Percentiles rank a stretch among this genome's conserved stretches.
phyloP scores from a whole-genome alignment of 2,888 invertebrate species.

The Pomacea canaliculata region DNA sequence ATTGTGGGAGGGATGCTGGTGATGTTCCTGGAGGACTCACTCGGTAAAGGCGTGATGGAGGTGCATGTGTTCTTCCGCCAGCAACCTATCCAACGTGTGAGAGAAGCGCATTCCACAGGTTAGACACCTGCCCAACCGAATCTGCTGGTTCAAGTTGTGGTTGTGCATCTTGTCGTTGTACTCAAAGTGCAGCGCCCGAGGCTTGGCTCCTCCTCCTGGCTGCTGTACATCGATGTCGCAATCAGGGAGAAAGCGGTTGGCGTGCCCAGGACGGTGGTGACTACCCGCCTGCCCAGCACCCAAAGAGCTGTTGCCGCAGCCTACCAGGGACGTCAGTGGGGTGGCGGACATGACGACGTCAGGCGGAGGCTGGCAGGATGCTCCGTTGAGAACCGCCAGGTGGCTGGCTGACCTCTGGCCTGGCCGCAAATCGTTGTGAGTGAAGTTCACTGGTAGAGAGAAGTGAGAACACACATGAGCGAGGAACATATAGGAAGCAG shows the following conservation, averaged over 20 bases:
- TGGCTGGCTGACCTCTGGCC: too few species aligned
- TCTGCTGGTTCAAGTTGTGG: constrained; percentile 18
- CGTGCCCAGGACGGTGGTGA: not conserved
- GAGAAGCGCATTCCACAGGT: constrained; percentile 30
- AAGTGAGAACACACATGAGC: too few species aligned
- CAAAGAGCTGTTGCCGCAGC: not conserved
- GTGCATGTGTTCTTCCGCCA: constrained; percentile 29
- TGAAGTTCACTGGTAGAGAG: too few species aligned
- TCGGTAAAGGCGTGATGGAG: constrained; percentile 23
- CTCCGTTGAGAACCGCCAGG: too few species aligned
- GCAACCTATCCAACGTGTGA: constrained; percentile 23
- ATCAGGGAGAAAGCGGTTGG: not conserved
- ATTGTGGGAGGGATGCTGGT: too few species aligned
- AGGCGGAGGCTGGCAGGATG: not conserved
- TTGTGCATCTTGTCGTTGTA: constrained; percentile 6
- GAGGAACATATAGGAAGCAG: too few species aligned
- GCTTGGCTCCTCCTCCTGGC: not conserved
- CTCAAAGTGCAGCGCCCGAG: constrained; percentile 10
- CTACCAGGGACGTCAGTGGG: not conserved
- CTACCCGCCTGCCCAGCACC: not conserved
- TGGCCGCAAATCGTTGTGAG: too few species aligned
- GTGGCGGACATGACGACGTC: not conserved
- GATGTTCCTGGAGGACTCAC: not conserved
- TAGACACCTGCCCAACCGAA: constrained; percentile 23
- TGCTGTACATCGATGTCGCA: not conserved